phyloP scores from a whole-genome alignment of 2,113 vertebrate species.

The Sarotherodon lohbergeri region DNA sequence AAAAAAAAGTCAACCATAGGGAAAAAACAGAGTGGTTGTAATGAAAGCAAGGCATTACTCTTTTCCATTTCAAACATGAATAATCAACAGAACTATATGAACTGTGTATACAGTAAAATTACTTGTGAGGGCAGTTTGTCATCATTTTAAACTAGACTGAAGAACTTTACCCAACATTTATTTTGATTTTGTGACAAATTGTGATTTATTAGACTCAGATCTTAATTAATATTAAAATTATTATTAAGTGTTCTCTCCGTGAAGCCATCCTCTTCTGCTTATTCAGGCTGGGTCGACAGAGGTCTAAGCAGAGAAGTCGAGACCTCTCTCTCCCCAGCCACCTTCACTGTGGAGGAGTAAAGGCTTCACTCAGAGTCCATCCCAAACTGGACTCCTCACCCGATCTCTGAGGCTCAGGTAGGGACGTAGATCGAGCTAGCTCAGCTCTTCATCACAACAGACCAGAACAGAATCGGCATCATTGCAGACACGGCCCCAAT shows the following conservation, averaged over 20 bases:
- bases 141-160: not conserved
- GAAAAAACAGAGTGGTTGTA: not conserved
- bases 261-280: not conserved
- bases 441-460: not conserved
- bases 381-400: not conserved
- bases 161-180: not conserved
- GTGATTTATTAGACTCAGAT: not conserved
- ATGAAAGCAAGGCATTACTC: not conserved
- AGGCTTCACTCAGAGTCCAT: not conserved
- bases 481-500: not conserved
- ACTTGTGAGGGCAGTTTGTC: not conserved
- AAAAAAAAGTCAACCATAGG: not conserved
- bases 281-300: not conserved
- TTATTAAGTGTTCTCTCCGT: not conserved
- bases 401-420: not conserved
- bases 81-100: not conserved
- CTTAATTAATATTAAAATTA: not conserved
- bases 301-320: not conserved
- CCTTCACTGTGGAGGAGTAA: not conserved
- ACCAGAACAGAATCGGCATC: not conserved
- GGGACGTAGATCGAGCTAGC: not conserved
- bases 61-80: not conserved
- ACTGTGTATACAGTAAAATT: not conserved
- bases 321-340: not conserved
- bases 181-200: not conserved